Evolutionary conservation across 2,797 vertebrate genomes (phyloP), one percentile per base, ranked within the genome.

Genomic region (Thalassophryne amazonica): DNA sequence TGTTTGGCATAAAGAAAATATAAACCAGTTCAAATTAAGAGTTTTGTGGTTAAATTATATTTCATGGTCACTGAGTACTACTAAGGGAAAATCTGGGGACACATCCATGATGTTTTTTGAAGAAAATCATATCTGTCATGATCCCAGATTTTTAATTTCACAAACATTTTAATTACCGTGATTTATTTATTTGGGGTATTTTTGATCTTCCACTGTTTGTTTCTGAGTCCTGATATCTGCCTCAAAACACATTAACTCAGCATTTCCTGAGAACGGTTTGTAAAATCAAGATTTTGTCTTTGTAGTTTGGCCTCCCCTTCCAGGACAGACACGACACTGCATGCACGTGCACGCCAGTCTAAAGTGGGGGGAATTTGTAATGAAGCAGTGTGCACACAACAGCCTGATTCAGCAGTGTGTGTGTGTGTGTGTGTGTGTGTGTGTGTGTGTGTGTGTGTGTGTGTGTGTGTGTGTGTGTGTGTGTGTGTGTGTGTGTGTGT

Each of bases 221-320:
- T 19, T 14, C 5, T 7, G 25, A 21, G 21, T 40, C 33, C 36
- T 27, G 42, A 5, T 34, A 27, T 21, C 61, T 45, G 28, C 39
- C 30, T 29, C 28, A 27, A 50, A 62, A 32, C 47, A 63, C 62
- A 65, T 51, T 28, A 35, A 41, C 49, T 46, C 29, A 51, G 19
- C 37, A 29, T 58, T 73, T 55, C 46, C 59, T 23, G 10, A 6
- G 29, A 14, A 18, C 55, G 50, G 58, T 78, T 78, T 67, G 51
- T 57, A 73, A 70, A 77, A 60, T 18, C 57, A 64, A 40, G 64
- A 25, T 60, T 58, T 64, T n/a, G 4, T 60, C 62, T 74, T 42
- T 73, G 76, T 63, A 76, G 54, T 18, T 23, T 77, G 77, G 78
- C 71, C 60, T 57, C 32, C 12, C 27, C 27, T 33, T 11, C 16